Conservation (phyloP, 2,888 invertebrate species). For the Amblyjoppa fuscipennis region DNA sequence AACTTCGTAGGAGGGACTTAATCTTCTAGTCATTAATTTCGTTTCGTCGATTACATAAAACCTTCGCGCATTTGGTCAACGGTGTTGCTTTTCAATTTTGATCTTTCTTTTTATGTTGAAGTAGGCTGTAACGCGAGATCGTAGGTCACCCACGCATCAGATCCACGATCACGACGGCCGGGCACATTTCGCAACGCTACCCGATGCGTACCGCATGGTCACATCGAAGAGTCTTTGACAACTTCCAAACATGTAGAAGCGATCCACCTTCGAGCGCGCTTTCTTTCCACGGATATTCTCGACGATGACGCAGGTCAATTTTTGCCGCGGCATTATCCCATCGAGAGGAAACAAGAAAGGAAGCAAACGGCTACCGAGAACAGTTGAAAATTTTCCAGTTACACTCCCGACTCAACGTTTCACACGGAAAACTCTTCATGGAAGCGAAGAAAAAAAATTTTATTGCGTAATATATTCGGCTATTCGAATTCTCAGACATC, state of each 20-base stretch:
- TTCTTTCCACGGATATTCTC: slow-evolving; percentile 87
- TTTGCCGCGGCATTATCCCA: slow-evolving; percentile 81
- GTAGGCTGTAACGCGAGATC: slow-evolving; percentile 20
- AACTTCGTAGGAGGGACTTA: too few relatives aligned
- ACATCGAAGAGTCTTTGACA: slow-evolving; percentile 24
- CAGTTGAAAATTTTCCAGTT: background rate
- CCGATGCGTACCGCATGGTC: background rate
- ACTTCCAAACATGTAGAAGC: slow-evolving; percentile 63
- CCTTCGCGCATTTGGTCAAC: background rate
- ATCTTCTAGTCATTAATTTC: background rate
- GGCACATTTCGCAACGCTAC: slow-evolving; percentile 36
- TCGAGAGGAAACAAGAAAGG: background rate
- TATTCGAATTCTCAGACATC: too few relatives aligned
- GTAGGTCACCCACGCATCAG: slow-evolving; percentile 42
- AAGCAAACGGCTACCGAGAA: background rate
- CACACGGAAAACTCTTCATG: background rate
- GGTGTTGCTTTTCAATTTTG: background rate
- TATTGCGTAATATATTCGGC: background rate
- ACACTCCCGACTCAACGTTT: background rate
- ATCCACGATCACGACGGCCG: background rate
- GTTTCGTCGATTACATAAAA: background rate
- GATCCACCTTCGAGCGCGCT: slow-evolving; percentile 77
- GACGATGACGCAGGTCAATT: slow-evolving; percentile 87
- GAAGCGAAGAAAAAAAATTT: background rate
- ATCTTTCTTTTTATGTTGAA: background rate